phyloP scores from a whole-genome alignment of 2,888 invertebrate species.

The Ceramica pisi region DNA sequence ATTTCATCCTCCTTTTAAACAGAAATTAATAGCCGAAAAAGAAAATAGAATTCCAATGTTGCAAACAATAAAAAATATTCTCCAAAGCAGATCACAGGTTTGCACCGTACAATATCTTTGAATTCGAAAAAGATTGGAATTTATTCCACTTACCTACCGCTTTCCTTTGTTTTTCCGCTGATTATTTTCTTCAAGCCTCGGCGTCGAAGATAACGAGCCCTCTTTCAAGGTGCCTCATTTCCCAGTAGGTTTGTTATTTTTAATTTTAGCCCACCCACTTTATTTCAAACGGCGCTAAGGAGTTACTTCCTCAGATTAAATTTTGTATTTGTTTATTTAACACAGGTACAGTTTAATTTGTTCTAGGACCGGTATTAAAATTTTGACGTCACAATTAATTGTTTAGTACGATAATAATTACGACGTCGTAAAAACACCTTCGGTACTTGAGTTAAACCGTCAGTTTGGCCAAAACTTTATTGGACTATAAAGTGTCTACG shows the following conservation, averaged over 20 bases:
- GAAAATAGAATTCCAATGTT: slow-evolving; percentile 40
- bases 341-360: slow-evolving; percentile 41
- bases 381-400: slow-evolving; percentile 50
- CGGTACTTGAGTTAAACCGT: slow-evolving; percentile 32
- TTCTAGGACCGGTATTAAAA: slow-evolving; percentile 31
- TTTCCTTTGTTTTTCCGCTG: slow-evolving; percentile 78
- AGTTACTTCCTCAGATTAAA: slow-evolving; percentile 61
- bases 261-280: slow-evolving; percentile 75
- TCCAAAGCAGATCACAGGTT: slow-evolving; percentile 45
- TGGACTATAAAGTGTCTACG: slow-evolving; percentile 39
- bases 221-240: slow-evolving; percentile 81
- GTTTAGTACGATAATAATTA: slow-evolving; percentile 47
- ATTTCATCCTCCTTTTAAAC: slow-evolving; percentile 5
- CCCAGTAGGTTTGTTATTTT: slow-evolving; percentile 81
- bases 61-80: slow-evolving; percentile 44
- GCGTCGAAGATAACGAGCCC: slow-evolving; percentile 81
- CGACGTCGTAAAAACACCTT: slow-evolving; percentile 45
- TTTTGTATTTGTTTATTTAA: slow-evolving; percentile 55
- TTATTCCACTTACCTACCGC: slow-evolving; percentile 70
- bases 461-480: slow-evolving; percentile 44
- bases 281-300: slow-evolving; percentile 64
- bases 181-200: slow-evolving; percentile 79
- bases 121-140: slow-evolving; percentile 67
- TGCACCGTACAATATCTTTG: slow-evolving; percentile 51
- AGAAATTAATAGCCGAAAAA: slow-evolving; percentile 32